Base-by-base conservation (phyloP, 2,797 vertebrate species). In the Characodon lateralis region DNA sequence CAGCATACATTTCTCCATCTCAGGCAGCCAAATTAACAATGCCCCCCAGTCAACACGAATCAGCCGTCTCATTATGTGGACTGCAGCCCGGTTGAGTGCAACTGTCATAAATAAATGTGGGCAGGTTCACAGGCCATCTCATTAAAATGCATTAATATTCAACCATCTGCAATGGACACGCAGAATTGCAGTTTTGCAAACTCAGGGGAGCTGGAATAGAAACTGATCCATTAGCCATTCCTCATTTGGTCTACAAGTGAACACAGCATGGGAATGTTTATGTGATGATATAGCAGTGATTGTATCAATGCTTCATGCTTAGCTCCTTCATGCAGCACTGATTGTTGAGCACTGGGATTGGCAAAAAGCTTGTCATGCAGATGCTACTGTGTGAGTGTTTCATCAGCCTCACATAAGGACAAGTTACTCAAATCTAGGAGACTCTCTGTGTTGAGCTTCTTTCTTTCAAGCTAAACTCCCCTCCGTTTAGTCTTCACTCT, bases 91-190 rank as follows among this genome's bases (percentile, higher is more conserved):
- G 83, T 72, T 90, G 41, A 76, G 68, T 75, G 83, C 66, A 63
- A 80, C 77, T 76, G 74, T 79, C 88, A 77, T 61, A 81, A 87
- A 88, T 80, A 82, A 81, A 91, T 91, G 65, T 68, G 76, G 72
- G 88, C 39, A 61, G 79, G 88, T 89, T 91, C 85, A 88, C 78
- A 82, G 85, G 85, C 46, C 77, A 80, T 66, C 84, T 94, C 85
- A 91, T 94, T 94, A 92, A 89, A 88, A 93, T 83, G 81, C 72
- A 89, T 81, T 84, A 31, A 83, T 89, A 88, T 87, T 71, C 69
- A 83, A 81, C 72, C 74, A 73, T 80, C 77, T 83, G 76, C 73
- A 35, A n/a, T 71, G 72, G 76, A 77, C 65, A 55, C 69, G 24
- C 81, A 87, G 73, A 74, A 80, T 24, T 56, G 70, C 61, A 59